Conservation (phyloP, 2,113 vertebrate species). For the Pelmatolapia mariae region DNA sequence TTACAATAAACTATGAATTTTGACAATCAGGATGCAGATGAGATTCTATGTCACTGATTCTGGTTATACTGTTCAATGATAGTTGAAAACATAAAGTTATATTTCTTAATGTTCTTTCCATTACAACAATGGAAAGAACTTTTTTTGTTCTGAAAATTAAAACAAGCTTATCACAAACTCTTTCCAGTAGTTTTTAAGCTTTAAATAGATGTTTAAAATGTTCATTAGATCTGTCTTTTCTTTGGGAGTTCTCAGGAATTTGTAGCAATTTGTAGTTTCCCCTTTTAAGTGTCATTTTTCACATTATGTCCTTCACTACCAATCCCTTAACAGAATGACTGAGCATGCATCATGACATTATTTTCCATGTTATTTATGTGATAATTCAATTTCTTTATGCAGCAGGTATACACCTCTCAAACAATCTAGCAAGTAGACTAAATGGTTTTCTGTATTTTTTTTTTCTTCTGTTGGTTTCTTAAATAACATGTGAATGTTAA, state of each 20-base stretch:
- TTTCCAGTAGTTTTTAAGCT: rapidly evolving
- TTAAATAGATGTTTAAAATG: not conserved
- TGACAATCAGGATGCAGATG: not conserved
- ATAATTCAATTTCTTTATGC: not conserved
- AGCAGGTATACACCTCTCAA: rapidly evolving
- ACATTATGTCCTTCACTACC: rapidly evolving
- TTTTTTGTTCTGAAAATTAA: not conserved
- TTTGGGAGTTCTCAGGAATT: not conserved
- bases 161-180: rapidly evolving
- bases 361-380: not conserved
- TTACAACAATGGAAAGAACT: not conserved
- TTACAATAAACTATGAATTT: rapidly evolving
- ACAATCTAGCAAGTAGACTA: not conserved
- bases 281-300: not conserved
- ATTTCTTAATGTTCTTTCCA: not conserved
- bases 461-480: not conserved
- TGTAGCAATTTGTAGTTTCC: not conserved
- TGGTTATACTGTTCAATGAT: rapidly evolving
- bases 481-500: not conserved
- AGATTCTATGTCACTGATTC: not conserved
- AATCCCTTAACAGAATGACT: rapidly evolving
- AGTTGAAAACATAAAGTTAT: not conserved
- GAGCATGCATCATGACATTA: rapidly evolving
- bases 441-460: rapidly evolving
- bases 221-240: not conserved